These are phyloP conservation scores for Lissocephala sabroskyi DNA, from an alignment of 2,888 invertebrate species.

Conservation along the genomic window DNA sequence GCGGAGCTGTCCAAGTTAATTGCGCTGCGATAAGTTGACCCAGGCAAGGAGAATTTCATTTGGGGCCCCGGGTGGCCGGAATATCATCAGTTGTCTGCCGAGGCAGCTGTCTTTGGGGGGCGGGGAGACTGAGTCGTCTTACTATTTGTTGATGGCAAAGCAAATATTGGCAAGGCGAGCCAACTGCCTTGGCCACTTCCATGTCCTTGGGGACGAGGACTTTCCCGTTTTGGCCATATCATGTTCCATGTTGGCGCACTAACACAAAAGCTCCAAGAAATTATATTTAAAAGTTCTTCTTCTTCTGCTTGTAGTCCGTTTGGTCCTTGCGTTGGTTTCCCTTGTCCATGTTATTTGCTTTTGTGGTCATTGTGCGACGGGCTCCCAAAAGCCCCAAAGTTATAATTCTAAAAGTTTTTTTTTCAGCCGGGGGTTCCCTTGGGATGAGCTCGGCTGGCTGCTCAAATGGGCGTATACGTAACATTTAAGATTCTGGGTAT, in stretches of 20 bases:
- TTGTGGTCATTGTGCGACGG: slow-evolving; percentile 55
- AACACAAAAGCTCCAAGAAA: slow-evolving; percentile 60
- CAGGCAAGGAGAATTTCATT: too few relatives aligned
- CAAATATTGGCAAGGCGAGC: slow-evolving; percentile 53
- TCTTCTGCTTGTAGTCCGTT: slow-evolving; percentile 4
- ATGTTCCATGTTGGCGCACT: slow-evolving; percentile 60
- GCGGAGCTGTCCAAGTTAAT: too few relatives aligned
- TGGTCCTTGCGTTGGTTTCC: slow-evolving; percentile 4
- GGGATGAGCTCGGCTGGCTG: slow-evolving; percentile 20
- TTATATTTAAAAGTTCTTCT: slow-evolving; percentile 55
- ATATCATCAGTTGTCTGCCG: too few relatives aligned
- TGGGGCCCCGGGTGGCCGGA: too few relatives aligned
- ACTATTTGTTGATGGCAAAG: slow-evolving; percentile 55
- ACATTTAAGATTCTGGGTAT: slow-evolving; percentile 36
- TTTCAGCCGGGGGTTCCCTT: slow-evolving; percentile 30
- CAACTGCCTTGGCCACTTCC: not conserved
- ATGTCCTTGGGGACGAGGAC: too few relatives aligned
- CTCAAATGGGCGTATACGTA: slow-evolving; percentile 49
- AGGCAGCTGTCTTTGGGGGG: too few relatives aligned
- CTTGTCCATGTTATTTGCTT: slow-evolving; percentile 47
- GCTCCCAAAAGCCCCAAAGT: slow-evolving; percentile 55
- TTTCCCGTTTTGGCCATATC: slow-evolving; percentile 36
- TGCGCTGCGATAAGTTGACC: too few relatives aligned
- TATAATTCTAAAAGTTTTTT: slow-evolving; percentile 62
- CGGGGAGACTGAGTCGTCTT: too few relatives aligned